phyloP scores from a whole-genome alignment of 1,140 invertebrate genomes.

The Drosophila sulfurigaster region DNA sequence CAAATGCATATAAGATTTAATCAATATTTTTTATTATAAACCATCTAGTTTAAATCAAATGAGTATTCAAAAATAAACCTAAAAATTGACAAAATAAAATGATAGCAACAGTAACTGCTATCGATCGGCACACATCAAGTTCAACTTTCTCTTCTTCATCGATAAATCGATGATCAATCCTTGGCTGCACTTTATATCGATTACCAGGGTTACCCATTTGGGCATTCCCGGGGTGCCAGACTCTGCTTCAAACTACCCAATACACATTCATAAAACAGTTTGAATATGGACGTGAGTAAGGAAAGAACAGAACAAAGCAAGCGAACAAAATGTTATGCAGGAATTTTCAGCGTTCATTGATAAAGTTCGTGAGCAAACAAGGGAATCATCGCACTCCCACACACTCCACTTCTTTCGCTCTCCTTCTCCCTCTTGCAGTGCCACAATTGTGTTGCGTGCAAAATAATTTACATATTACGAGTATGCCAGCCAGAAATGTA shows the following conservation, averaged over 20 bases:
- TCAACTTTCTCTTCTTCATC: too few relatives aligned
- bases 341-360: constrained; percentile 68
- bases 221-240: too few relatives aligned
- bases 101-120: too few relatives aligned
- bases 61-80: too few relatives aligned
- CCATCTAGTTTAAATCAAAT: too few relatives aligned
- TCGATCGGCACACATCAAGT: too few relatives aligned
- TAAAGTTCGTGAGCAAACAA: constrained; percentile 59
- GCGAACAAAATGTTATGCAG: constrained; percentile 50
- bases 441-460: constrained; percentile 45
- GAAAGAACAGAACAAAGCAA: constrained; percentile 1
- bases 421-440: not conserved
- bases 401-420: not conserved
- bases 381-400: constrained; percentile 30
- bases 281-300: not conserved
- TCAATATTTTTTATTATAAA: too few relatives aligned
- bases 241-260: not conserved
- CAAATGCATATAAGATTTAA: too few relatives aligned
- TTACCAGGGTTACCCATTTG: too few relatives aligned
- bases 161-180: too few relatives aligned
- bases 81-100: too few relatives aligned
- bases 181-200: too few relatives aligned
- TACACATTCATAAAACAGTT: not conserved
- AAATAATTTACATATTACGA: constrained; percentile 73
- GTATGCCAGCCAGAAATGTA: constrained; percentile 23